These are phyloP conservation scores for Botrylloides violaceus DNA, from an alignment of 23 tunicate genomes.

Conservation along the genomic window DNA sequence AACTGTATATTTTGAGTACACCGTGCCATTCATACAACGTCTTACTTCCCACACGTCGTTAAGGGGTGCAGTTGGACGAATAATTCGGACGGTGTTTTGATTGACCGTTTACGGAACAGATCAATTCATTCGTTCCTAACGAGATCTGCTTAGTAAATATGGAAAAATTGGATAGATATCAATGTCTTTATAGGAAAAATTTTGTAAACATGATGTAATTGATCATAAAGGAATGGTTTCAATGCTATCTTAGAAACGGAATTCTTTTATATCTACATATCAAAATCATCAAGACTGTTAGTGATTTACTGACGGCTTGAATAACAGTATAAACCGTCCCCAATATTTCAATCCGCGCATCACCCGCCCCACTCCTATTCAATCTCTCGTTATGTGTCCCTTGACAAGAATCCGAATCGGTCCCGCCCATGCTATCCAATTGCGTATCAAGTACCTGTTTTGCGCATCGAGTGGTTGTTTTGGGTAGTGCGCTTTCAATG, in stretches of 20 bases:
- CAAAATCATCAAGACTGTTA: too few species aligned
- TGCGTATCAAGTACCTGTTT: not conserved
- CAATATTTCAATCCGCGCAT: not conserved
- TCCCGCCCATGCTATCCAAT: slow-evolving; percentile 1
- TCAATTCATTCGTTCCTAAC: not conserved
- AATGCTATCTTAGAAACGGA: not conserved
- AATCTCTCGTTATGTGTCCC: not conserved
- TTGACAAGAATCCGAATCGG: not conserved
- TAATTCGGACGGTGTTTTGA: not conserved
- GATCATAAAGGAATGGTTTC: not conserved
- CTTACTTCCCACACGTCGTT: not conserved
- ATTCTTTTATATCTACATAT: not conserved
- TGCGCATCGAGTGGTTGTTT: not conserved
- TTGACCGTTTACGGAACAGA: slow-evolving; percentile 1
- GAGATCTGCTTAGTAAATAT: slow-evolving; percentile 2
- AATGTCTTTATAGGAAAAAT: not conserved
- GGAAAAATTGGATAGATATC: not conserved
- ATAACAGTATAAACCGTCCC: not conserved
- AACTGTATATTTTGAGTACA: not conserved
- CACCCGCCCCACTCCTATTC: not conserved
- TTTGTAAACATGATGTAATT: not conserved
- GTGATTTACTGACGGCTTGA: too few species aligned
- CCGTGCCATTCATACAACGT: not conserved
- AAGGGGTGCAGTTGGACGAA: not conserved
- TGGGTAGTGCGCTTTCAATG: not conserved